Conservation (phyloP, 2,888 invertebrate species). For the Epirrhoe tristata region DNA sequence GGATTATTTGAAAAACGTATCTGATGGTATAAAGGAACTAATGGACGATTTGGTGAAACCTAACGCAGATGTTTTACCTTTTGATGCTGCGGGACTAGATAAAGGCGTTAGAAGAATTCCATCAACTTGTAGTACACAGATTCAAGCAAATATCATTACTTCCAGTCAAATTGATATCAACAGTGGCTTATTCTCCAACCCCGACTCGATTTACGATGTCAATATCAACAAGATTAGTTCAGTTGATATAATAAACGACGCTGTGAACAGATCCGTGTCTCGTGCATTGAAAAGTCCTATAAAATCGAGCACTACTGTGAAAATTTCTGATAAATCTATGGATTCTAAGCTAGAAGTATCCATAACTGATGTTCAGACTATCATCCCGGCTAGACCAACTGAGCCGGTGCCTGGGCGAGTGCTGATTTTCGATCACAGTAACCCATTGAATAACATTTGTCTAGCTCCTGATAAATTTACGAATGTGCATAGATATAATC, state of each 20-base stretch:
- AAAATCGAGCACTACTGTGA: slow-evolving; percentile 8
- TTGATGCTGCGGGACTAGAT: slow-evolving; percentile 41
- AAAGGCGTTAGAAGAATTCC: slow-evolving; percentile 36
- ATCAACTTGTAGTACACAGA: slow-evolving; percentile 62
- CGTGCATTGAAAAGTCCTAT: slow-evolving; percentile 38
- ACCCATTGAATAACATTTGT: slow-evolving; percentile 73
- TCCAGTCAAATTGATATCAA: slow-evolving; percentile 74
- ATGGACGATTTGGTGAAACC: slow-evolving; percentile 77
- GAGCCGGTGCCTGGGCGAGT: slow-evolving; percentile 40
- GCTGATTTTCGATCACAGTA: slow-evolving; percentile 67
- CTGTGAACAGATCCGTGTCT: slow-evolving; percentile 34
- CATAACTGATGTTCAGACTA: background rate
- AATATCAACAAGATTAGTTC: slow-evolving; percentile 33
- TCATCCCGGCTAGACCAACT: slow-evolving; percentile 2
- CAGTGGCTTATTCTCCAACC: slow-evolving; percentile 48
- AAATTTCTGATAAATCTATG: slow-evolving; percentile 27
- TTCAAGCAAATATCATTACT: slow-evolving; percentile 66
- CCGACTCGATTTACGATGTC: slow-evolving; percentile 44
- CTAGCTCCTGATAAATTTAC: slow-evolving; percentile 49
- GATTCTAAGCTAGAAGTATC: slow-evolving; percentile 25
- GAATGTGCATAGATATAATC: slow-evolving; percentile 63
- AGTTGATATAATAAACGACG: slow-evolving; percentile 29
- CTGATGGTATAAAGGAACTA: slow-evolving; percentile 68
- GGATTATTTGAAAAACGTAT: slow-evolving; percentile 61
- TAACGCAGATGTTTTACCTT: slow-evolving; percentile 58